A percentile compares a stretch with the other conserved stretches of the same genome.
Conservation (phyloP, 2,797 vertebrate genomes). For the Crenichthys baileyi region DNA sequence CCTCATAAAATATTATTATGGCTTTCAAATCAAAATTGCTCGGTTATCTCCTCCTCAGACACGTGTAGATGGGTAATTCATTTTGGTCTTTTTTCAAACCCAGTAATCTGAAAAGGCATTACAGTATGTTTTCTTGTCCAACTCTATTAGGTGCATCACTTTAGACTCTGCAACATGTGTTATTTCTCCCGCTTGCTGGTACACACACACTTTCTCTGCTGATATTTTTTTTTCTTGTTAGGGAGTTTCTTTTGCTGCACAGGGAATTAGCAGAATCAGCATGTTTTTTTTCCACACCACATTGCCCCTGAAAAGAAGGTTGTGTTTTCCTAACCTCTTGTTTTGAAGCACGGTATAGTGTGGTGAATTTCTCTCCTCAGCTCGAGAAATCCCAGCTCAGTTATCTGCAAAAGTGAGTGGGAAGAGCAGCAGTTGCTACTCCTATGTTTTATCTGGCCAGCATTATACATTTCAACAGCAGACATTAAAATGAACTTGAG, state of each 20-base stretch:
- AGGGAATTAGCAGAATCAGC: slow-evolving; percentile 63
- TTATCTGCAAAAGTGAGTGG: slow-evolving; percentile 27
- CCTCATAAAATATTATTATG: slow-evolving; percentile 54
- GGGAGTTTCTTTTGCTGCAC: slow-evolving; percentile 60
- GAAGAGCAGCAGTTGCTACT: slow-evolving; percentile 21
- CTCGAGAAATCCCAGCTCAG: slow-evolving; percentile 28
- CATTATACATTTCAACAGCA: slow-evolving; percentile 43
- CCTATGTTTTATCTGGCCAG: slow-evolving; percentile 42
- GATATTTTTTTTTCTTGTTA: slow-evolving; percentile 59
- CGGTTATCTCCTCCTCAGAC: slow-evolving; percentile 59
- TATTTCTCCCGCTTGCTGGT: slow-evolving; percentile 51
- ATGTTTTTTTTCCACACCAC: slow-evolving; percentile 27
- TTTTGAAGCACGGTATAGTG: slow-evolving; percentile 52
- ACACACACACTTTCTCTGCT: slow-evolving; percentile 27
- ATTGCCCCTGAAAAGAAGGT: slow-evolving; percentile 55
- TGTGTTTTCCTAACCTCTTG: slow-evolving; percentile 64
- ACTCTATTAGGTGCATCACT: slow-evolving; percentile 11
- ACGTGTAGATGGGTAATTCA: slow-evolving; percentile 52
- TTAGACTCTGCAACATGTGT: slow-evolving; percentile 41
- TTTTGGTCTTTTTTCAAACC: slow-evolving; percentile 49
- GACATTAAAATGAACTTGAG: slow-evolving; percentile 35
- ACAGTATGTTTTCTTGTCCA: slow-evolving; percentile 39
- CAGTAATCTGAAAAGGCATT: slow-evolving; percentile 65
- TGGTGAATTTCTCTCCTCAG: slow-evolving; percentile 48
- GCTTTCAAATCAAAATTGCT: slow-evolving; percentile 64